Conservation (phyloP, 2,888 invertebrate genomes). For the Colletes collaris region DNA sequence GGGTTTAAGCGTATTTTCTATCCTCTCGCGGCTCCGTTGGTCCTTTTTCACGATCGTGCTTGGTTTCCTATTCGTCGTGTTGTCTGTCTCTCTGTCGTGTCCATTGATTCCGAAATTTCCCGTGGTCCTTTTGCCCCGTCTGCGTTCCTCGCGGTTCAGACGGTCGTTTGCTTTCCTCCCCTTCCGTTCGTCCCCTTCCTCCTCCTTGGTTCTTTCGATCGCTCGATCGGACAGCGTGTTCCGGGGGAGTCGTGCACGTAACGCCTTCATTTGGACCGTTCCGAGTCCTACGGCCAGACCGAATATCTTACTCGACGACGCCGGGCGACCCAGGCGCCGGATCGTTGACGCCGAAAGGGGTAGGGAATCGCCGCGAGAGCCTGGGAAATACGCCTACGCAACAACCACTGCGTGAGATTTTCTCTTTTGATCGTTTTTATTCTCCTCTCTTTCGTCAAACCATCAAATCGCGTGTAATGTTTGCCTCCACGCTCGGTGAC, state of each 20-base stretch:
- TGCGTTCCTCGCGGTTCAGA: constrained; percentile 41
- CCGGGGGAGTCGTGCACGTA: constrained; percentile 71
- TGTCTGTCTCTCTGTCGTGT: constrained; percentile 29
- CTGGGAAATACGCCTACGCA: constrained; percentile 69
- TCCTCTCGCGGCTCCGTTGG: not conserved
- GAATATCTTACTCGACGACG: constrained; percentile 64
- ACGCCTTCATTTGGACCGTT: constrained; percentile 77
- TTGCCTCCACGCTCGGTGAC: too few species aligned
- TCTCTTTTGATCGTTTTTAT: not conserved
- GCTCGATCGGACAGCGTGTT: constrained; percentile 48
- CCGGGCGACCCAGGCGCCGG: constrained; percentile 42
- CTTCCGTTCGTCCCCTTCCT: not conserved
- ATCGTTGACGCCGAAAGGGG: constrained; percentile 32
- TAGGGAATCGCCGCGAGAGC: constrained; percentile 56
- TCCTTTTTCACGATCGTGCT: constrained; percentile 35
- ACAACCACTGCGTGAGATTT: constrained; percentile 27
- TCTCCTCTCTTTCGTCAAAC: too few species aligned
- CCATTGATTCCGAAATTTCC: constrained; percentile 39
- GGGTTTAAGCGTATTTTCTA: constrained; percentile 11
- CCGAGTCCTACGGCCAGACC: constrained; percentile 69
- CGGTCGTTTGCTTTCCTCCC: constrained; percentile 25
- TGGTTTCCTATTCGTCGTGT: constrained; percentile 19
- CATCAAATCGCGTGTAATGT: too few species aligned
- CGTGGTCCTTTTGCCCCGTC: constrained; percentile 45
- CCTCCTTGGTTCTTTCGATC: not conserved